Percentiles rank a stretch among this genome's conserved stretches.
phyloP scores from a whole-genome alignment of 2,797 vertebrate species.

The Heteromormyrus szaboi region DNA sequence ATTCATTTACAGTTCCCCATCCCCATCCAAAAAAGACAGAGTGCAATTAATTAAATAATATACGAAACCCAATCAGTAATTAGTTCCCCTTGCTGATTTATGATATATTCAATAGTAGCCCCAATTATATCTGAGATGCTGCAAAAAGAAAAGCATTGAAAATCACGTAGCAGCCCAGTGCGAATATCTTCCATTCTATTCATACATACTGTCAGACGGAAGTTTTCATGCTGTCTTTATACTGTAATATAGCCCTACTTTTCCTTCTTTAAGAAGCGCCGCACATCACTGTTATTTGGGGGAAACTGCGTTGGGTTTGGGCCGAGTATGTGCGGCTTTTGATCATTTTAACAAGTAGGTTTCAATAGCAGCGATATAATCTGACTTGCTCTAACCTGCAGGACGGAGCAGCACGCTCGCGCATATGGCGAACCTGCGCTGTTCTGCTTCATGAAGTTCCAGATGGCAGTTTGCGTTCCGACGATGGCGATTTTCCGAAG shows the following conservation, averaged over 20 bases:
- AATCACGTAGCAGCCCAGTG: background rate
- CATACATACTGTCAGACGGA: background rate
- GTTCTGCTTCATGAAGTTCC: constrained; percentile 15
- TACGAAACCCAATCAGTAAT: background rate
- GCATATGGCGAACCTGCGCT: background rate
- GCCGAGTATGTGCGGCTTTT: background rate
- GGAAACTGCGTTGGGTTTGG: background rate
- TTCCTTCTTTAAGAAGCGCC: background rate
- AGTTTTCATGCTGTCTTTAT: background rate
- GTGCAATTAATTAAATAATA: background rate
- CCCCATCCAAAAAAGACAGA: background rate
- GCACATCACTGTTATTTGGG: background rate
- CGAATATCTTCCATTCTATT: background rate
- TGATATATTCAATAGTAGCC: background rate
- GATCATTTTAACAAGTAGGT: background rate
- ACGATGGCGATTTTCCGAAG: constrained; percentile 2
- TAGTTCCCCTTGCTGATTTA: background rate
- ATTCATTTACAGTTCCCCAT: background rate
- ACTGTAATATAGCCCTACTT: background rate
- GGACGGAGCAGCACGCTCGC: background rate
- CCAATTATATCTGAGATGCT: background rate
- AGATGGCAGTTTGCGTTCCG: background rate
- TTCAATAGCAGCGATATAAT: background rate
- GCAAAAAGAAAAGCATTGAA: background rate
- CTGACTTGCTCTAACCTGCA: background rate